These are phyloP conservation scores for Coleophora deauratella DNA, from an alignment of 2,888 invertebrate species.

Conservation along the genomic window DNA sequence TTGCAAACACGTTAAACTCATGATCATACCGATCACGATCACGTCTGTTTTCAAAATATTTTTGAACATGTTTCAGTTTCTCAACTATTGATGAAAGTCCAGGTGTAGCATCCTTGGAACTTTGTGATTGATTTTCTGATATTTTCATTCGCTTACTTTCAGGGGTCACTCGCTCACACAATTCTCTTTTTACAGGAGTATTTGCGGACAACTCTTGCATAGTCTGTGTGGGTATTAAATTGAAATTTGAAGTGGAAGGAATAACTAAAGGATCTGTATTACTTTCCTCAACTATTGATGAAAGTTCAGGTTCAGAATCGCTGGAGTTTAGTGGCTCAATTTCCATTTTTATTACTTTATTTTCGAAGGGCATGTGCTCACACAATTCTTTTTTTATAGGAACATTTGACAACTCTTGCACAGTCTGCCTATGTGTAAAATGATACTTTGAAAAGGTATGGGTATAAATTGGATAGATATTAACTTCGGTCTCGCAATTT, in stretches of 20 bases:
- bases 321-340: no score
- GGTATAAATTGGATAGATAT: no score
- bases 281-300: no score
- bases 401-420: no score
- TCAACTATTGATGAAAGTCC: conserved; percentile 1
- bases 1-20: conserved; percentile 7
- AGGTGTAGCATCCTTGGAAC: neutral
- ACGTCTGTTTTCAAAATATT: neutral
- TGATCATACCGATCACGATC: conserved; percentile 5
- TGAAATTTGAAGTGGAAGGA: neutral
- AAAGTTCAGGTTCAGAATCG: no score
- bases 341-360: no score
- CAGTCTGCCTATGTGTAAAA: no score
- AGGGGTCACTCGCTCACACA: neutral
- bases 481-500: no score
- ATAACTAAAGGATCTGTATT: no score
- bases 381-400: no score
- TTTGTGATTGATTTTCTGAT: conserved; percentile 1
- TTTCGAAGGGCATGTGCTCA: no score
- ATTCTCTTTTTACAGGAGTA: conserved; percentile 4
- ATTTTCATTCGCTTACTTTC: conserved; percentile 4
- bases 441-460: no score
- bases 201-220: neutral
- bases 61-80: conserved; percentile 1
- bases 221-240: conserved; percentile 2